A percentile compares a stretch with the other conserved stretches of the same genome.
phyloP scores from a whole-genome alignment of 1,140 invertebrate species.

The Bactericera cockerelli region DNA sequence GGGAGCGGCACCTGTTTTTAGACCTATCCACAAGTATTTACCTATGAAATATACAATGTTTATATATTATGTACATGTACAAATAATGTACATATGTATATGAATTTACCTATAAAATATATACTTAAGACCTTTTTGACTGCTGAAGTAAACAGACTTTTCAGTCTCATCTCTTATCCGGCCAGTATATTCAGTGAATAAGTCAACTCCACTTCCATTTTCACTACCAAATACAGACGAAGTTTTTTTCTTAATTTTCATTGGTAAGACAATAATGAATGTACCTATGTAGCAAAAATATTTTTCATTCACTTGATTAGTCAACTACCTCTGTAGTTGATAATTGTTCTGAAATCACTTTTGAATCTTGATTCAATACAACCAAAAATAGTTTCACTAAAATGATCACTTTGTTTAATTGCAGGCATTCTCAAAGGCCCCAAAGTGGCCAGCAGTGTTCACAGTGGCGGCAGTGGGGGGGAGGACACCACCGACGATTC shows the following conservation, averaged over 20 bases:
- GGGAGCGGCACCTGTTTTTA: too few species aligned
- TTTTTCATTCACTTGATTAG: neutral
- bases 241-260: neutral
- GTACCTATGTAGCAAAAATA: neutral
- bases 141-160: too few species aligned
- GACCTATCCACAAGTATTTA: too few species aligned
- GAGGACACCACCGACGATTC: constrained; percentile 11
- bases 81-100: neutral
- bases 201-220: too few species aligned
- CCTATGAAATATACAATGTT: neutral
- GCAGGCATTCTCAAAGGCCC: constrained; percentile 8
- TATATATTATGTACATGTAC: neutral
- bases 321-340: neutral
- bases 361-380: constrained; percentile 9
- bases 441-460: constrained; percentile 21
- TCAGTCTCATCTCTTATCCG: too few species aligned
- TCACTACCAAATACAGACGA: neutral
- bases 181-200: too few species aligned
- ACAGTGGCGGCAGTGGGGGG: too few species aligned
- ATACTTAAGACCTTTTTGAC: too few species aligned
- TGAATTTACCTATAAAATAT: too few species aligned
- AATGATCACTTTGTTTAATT: neutral
- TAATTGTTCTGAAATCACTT: neutral
- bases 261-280: neutral
- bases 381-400: too few species aligned